These are phyloP conservation scores for Eupsilia transversa DNA, from an alignment of 2,888 invertebrate genomes.

Conservation along the genomic window DNA sequence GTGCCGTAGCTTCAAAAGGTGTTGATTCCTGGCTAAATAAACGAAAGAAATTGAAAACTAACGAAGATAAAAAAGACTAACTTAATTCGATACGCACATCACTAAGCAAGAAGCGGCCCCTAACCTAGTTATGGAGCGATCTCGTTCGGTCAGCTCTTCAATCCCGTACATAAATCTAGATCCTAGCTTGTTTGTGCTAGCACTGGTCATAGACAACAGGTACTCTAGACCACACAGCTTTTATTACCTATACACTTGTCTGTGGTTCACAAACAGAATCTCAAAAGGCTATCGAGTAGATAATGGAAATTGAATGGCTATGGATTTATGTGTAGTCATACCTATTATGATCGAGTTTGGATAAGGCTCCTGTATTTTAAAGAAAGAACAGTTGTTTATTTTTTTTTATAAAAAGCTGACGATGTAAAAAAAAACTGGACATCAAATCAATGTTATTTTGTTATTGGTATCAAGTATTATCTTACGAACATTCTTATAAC, in stretches of 20 bases:
- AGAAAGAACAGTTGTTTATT: neutral
- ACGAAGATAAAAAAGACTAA: neutral
- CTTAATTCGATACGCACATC: slow-evolving; percentile 38
- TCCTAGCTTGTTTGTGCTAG: slow-evolving; percentile 54
- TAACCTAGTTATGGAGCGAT: slow-evolving; percentile 70
- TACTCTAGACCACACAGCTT: slow-evolving; percentile 34
- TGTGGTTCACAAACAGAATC: slow-evolving; percentile 13
- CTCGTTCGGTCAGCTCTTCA: slow-evolving; percentile 67
- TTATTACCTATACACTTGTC: slow-evolving; percentile 23
- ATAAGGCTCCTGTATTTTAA: neutral
- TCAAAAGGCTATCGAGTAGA: slow-evolving; percentile 18
- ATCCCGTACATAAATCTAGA: slow-evolving; percentile 64
- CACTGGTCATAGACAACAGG: slow-evolving; percentile 23
- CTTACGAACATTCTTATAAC: neutral
- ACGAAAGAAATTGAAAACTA: neutral
- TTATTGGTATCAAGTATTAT: neutral
- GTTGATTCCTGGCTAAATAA: neutral
- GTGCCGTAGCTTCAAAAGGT: neutral
- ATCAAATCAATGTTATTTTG: neutral
- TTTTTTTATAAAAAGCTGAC: neutral
- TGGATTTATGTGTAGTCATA: neutral
- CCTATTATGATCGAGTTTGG: neutral
- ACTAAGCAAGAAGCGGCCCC: slow-evolving; percentile 58
- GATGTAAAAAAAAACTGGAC: neutral
- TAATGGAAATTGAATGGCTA: slow-evolving; percentile 23